Conservation (phyloP, 2,888 invertebrate genomes). For the Choreutis nemorana region DNA sequence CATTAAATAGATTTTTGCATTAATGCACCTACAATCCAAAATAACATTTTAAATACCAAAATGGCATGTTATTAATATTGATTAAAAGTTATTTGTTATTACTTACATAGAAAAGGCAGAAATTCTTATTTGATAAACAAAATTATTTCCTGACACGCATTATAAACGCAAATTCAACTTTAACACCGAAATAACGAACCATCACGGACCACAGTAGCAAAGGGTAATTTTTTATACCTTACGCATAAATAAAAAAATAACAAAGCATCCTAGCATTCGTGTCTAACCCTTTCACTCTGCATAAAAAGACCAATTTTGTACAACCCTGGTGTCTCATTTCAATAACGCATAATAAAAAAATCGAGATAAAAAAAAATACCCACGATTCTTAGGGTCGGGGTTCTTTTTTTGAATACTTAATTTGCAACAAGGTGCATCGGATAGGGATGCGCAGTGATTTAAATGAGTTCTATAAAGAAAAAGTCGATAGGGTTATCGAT, state of each 20-base stretch:
- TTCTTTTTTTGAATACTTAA: constrained; percentile 61
- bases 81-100: too few relatives aligned
- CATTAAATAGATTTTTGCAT: too few relatives aligned
- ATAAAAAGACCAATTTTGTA: constrained; percentile 62
- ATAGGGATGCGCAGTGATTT: constrained; percentile 48
- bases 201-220: constrained; percentile 46
- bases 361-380: constrained; percentile 60
- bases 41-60: too few relatives aligned
- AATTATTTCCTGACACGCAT: too few relatives aligned
- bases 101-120: too few relatives aligned
- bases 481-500: constrained; percentile 34
- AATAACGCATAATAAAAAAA: constrained; percentile 55
- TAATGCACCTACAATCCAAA: too few relatives aligned
- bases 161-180: constrained; percentile 43
- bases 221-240: constrained; percentile 31
- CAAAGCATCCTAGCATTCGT: constrained; percentile 32
- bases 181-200: constrained; percentile 55
- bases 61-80: too few relatives aligned
- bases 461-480: constrained; percentile 56
- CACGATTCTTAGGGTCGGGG: constrained; percentile 59
- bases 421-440: constrained; percentile 65
- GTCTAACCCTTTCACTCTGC: constrained; percentile 42
- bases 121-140: too few relatives aligned
- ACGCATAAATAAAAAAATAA: constrained; percentile 29
- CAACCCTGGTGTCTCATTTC: constrained; percentile 64